phyloP scores from a whole-genome alignment of 1,140 invertebrate species.

The Sesamia nonagrioides region DNA sequence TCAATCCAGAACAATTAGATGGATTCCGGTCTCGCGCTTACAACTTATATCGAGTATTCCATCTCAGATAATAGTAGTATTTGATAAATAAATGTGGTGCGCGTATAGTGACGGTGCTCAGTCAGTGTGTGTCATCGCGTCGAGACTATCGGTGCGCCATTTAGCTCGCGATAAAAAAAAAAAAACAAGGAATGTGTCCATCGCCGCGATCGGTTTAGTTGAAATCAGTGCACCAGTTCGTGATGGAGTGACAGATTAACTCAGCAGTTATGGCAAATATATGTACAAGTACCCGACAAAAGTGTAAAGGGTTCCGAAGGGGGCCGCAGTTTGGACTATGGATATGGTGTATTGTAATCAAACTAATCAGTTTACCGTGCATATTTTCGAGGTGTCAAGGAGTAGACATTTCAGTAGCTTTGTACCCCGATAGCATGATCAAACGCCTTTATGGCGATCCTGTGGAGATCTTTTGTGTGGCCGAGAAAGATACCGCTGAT shows the following conservation, averaged over 20 bases:
- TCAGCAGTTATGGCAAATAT: constrained; percentile 76
- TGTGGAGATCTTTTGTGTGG: constrained; percentile 76
- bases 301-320: constrained; percentile 71
- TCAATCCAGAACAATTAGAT: constrained; percentile 55
- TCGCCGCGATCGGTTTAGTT: constrained; percentile 65
- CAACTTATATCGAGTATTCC: constrained; percentile 55
- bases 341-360: constrained; percentile 76
- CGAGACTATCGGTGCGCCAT: constrained; percentile 76
- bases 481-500: constrained; percentile 68
- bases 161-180: constrained; percentile 75
- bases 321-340: constrained; percentile 70
- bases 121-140: constrained; percentile 78
- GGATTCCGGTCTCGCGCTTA: constrained; percentile 54
- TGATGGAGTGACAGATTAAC: constrained; percentile 72
- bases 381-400: constrained; percentile 73
- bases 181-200: constrained; percentile 75
- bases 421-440: constrained; percentile 67
- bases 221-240: constrained; percentile 67
- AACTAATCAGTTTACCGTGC: constrained; percentile 75
- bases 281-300: constrained; percentile 65
- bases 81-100: constrained; percentile 67
- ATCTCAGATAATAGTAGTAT: constrained; percentile 52
- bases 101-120: constrained; percentile 63
- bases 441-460: constrained; percentile 71
- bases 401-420: constrained; percentile 66